These are phyloP conservation scores for Dendrocincla tyrannina DNA, from an alignment of 2,797 vertebrate species.

Conservation along the genomic window DNA sequence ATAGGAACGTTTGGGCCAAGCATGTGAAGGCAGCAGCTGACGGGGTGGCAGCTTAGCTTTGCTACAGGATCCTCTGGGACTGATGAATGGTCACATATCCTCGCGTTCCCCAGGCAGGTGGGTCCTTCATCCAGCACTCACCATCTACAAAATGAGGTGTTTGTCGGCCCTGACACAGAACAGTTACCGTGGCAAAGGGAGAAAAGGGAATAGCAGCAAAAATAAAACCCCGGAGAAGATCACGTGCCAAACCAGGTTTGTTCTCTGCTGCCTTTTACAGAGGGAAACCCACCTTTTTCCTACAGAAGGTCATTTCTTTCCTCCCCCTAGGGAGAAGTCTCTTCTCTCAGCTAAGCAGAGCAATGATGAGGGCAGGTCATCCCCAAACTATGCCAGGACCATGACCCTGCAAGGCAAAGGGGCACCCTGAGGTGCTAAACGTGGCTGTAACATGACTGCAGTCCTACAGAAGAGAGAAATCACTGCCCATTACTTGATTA, in stretches of 20 bases:
- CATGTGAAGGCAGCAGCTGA: background rate
- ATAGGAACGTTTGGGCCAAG: background rate
- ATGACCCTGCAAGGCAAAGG: accelerated
- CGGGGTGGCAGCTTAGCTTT: background rate
- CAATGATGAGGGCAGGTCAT: background rate
- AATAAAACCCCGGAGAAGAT: background rate
- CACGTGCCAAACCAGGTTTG: background rate
- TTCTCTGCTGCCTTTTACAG: background rate
- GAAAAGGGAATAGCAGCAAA: background rate
- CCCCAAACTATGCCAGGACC: accelerated
- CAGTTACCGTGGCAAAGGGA: background rate
- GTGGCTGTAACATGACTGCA: background rate
- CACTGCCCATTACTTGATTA: background rate
- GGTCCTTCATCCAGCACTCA: background rate
- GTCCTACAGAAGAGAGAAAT: background rate
- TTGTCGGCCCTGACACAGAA: background rate
- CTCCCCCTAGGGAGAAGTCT: background rate
- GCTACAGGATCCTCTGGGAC: background rate
- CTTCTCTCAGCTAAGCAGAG: background rate
- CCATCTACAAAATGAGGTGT: background rate
- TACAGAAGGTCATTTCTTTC: background rate
- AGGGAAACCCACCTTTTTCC: background rate
- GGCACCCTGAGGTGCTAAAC: background rate
- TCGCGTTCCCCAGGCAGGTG: background rate
- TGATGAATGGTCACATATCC: background rate